Percentiles rank a stretch among this genome's conserved stretches.
Conservation (phyloP, 1,140 invertebrate species). For the Heliconius himera region DNA sequence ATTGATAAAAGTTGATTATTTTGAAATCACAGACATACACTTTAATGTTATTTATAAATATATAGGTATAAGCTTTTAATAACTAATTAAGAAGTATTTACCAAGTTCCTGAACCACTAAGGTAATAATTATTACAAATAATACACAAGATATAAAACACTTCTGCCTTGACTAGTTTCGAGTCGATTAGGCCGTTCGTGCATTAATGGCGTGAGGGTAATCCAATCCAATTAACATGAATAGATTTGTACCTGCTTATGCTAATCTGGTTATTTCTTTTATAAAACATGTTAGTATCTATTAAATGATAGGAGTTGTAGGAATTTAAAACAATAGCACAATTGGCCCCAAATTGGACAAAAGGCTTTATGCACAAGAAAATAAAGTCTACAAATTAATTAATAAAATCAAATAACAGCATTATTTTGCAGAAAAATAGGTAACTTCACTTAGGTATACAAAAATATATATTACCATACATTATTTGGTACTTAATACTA, state of each 20-base stretch:
- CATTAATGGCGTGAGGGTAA: not conserved
- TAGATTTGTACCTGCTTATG: constrained; percentile 15
- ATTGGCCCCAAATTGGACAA: not conserved
- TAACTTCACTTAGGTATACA: constrained; percentile 29
- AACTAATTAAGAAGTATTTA: too few relatives aligned
- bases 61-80: too few relatives aligned
- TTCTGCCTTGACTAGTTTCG: not conserved
- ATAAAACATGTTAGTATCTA: not conserved
- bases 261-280: not conserved
- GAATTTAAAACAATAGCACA: not conserved
- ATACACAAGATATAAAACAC: too few relatives aligned
- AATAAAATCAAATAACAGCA: too few relatives aligned
- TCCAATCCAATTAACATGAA: not conserved
- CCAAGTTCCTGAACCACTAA: too few relatives aligned
- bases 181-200: not conserved
- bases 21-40: too few relatives aligned
- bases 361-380: not conserved
- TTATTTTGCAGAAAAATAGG: not conserved
- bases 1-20: too few relatives aligned
- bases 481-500: constrained; percentile 32
- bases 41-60: too few relatives aligned
- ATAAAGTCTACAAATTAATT: not conserved
- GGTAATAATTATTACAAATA: too few relatives aligned
- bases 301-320: not conserved
- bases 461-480: constrained; percentile 40